Conservation (phyloP, 2,888 invertebrate species). For the Phrixothrix hirtus region DNA sequence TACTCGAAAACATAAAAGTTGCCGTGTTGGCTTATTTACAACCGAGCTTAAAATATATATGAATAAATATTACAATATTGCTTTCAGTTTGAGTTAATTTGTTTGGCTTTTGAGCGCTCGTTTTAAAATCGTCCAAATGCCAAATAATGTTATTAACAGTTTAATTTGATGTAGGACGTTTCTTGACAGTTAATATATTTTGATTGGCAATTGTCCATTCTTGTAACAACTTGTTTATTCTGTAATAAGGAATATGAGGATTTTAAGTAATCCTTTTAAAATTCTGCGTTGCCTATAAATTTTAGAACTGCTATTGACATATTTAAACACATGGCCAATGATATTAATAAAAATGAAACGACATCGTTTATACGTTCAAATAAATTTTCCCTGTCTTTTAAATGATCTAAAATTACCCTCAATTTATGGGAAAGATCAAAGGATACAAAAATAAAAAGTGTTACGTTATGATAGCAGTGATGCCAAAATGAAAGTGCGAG, state of each 20-base stretch:
- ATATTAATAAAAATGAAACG: too few species aligned
- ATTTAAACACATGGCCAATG: too few species aligned
- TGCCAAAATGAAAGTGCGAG: constrained; percentile 26
- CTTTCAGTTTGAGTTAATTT: not conserved
- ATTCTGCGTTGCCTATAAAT: too few species aligned
- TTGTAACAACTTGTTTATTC: not conserved
- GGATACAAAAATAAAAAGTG: constrained; percentile 17
- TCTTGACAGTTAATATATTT: not conserved
- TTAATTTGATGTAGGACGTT: not conserved
- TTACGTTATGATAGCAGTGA: constrained; percentile 10
- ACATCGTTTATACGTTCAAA: not conserved
- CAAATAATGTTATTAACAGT: not conserved
- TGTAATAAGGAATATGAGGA: too few species aligned
- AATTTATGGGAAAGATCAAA: constrained; percentile 16
- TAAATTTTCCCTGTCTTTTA: not conserved
- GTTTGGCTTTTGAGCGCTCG: not conserved
- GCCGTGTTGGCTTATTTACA: too few species aligned
- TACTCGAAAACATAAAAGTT: too few species aligned
- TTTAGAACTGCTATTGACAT: too few species aligned
- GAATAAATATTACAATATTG: too few species aligned
- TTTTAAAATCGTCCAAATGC: not conserved
- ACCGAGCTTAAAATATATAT: too few species aligned
- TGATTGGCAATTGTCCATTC: not conserved
- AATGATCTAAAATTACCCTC: too few species aligned
- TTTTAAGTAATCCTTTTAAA: too few species aligned